A percentile compares a stretch with the other conserved stretches of the same genome.
phyloP scores from a whole-genome alignment of 2,113 vertebrate species.

The Epinephelus moara region DNA sequence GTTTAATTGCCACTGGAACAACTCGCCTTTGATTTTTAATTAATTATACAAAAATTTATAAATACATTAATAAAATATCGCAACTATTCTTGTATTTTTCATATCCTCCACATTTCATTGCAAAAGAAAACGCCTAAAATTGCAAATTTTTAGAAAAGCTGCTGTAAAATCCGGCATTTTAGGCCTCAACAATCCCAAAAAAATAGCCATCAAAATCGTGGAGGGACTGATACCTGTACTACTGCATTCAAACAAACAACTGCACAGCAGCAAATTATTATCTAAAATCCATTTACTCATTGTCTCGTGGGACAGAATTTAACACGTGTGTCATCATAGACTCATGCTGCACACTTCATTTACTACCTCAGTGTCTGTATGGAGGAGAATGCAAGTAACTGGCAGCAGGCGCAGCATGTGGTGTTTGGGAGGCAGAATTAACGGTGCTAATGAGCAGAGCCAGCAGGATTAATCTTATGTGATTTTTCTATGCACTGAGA shows the following conservation, averaged over 20 bases:
- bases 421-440: not conserved
- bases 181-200: no score
- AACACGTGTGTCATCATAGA: not conserved
- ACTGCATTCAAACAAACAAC: conserved; percentile 11
- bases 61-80: no score
- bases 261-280: not conserved
- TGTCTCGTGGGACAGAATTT: not conserved
- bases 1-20: no score
- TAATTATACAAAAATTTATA: no score
- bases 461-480: conserved; percentile 22
- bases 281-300: conserved; percentile 14
- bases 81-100: no score
- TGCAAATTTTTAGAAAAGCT: no score
- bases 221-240: no score
- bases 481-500: conserved; percentile 23
- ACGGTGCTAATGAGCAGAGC: not conserved
- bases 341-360: not conserved
- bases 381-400: not conserved
- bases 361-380: not conserved
- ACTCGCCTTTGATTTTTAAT: no score
- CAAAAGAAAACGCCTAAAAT: no score
- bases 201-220: no score
- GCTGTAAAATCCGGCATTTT: no score
- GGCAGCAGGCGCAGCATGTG: conserved; percentile 43
- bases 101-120: no score